phyloP scores from a whole-genome alignment of 2,113 vertebrate genomes.

The Datnioides undecimradiatus region DNA sequence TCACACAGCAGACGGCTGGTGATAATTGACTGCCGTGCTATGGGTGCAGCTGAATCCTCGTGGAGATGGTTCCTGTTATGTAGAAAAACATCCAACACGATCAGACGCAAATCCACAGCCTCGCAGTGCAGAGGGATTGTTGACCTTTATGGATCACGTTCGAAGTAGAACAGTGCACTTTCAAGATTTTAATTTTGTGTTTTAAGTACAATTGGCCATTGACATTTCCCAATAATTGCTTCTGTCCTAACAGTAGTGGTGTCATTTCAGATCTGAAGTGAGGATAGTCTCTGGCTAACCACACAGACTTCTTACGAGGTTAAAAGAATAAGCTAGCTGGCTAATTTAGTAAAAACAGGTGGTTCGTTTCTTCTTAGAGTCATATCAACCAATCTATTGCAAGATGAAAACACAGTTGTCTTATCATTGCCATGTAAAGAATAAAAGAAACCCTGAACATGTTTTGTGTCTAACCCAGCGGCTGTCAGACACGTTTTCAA shows the following conservation, averaged over 20 bases:
- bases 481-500: too few species aligned
- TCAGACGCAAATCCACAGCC: neutral
- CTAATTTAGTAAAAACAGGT: too few species aligned
- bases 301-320: too few species aligned
- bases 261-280: too few species aligned
- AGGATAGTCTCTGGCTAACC: too few species aligned
- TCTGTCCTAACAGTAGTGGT: neutral
- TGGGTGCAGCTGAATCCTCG: slow-evolving; percentile 4
- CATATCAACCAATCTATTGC: too few species aligned
- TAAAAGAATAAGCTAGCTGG: too few species aligned
- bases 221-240: neutral
- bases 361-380: too few species aligned
- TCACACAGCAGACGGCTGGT: slow-evolving; percentile 12
- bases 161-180: neutral
- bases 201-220: neutral
- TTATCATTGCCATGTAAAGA: too few species aligned
- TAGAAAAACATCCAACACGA: slow-evolving; percentile 13
- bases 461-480: too few species aligned
- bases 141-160: neutral
- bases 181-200: neutral
- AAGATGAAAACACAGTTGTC: too few species aligned
- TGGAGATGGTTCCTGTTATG: neutral
- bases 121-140: neutral
- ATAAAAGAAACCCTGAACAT: too few species aligned
- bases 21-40: slow-evolving; percentile 30